Base-by-base conservation (phyloP, 2,113 vertebrate species). In the Emberiza fucata region DNA sequence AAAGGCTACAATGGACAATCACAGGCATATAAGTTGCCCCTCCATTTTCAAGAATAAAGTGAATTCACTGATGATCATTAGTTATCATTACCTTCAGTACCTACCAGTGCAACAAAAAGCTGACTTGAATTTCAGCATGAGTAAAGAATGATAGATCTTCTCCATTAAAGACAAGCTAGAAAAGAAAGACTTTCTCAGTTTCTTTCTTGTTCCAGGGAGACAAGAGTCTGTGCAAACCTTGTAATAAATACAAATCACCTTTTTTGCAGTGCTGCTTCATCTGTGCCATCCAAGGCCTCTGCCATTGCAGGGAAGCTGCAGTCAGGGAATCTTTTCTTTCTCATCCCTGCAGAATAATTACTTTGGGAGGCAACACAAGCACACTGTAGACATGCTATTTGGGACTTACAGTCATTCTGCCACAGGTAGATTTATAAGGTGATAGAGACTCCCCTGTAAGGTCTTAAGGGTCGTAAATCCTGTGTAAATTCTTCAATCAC, bases 181-280 rank as follows among this genome's bases (percentile, higher is more conserved):
- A 85, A 66, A 88, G 50, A 71, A 86, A 72, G 53, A 12, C 37
- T 68, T 63, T 59, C 61, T 63, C 27, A 54, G 29, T 64, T 19
- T 60, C 24, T 45, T 60, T 88, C 59, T 81, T 87, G 44, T 76
- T 82, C 75, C 21, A 82, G 31, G 17, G 39, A 79, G 59, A 63
- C 45, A 60, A 42, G 37, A 73, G 28, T 77, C 33, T 65, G 40
- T 53, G 31, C 44, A 91, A 93, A 82, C 28, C 35, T 75, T 76
- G 40, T 93, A 93, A 91, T 88, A 94, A 95, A 85, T 90, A 87
- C 71, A 87, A 85, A 97, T 93, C 20, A 24, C 50, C 42, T 68
- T 22, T 82, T 85, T 12, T 78, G 21, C 50, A 42, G 40, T 42
- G n/a, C 25, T 87, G n/a, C 20, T 68, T 76, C 45, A 72, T 44